Evolutionary conservation across 2,113 vertebrate species (phyloP).

Genomic region (Strix uralensis): DNA sequence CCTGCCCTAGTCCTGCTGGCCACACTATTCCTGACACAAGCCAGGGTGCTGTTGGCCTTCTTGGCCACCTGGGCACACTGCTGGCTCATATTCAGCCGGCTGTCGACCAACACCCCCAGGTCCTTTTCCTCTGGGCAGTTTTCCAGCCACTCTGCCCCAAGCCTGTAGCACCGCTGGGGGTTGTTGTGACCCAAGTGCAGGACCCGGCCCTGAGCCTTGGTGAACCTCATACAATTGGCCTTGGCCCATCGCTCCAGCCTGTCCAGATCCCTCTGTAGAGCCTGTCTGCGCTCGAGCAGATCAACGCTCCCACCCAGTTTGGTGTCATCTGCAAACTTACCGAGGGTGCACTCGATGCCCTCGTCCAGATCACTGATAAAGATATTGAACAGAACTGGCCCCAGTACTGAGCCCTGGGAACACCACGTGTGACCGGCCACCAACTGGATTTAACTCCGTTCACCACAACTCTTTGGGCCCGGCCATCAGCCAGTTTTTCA

Average conservation of each 20-base stretch:
- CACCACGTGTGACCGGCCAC: background rate
- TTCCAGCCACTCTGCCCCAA: background rate
- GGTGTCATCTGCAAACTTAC: background rate
- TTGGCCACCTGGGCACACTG: background rate
- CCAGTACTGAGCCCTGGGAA: background rate
- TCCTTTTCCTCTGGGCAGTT: too few relatives aligned
- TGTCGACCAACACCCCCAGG: too few relatives aligned
- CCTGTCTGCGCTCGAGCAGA: background rate
- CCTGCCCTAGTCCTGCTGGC: background rate
- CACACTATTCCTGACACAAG: background rate
- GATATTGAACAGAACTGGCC: background rate
- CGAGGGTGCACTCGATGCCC: background rate
- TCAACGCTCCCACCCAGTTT: background rate
- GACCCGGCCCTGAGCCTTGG: background rate
- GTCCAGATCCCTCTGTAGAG: background rate
- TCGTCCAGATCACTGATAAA: background rate
- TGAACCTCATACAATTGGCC: background rate
- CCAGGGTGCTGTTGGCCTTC: background rate
- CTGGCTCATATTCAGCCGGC: background rate
- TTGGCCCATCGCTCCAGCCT: background rate
- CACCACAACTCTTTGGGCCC: background rate
- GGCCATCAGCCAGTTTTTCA: background rate
- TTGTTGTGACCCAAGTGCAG: background rate
- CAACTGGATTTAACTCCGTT: background rate
- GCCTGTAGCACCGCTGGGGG: background rate